These are phyloP conservation scores for Cacatua alba DNA, from an alignment of 2,113 vertebrate species.

Conservation along the genomic window DNA sequence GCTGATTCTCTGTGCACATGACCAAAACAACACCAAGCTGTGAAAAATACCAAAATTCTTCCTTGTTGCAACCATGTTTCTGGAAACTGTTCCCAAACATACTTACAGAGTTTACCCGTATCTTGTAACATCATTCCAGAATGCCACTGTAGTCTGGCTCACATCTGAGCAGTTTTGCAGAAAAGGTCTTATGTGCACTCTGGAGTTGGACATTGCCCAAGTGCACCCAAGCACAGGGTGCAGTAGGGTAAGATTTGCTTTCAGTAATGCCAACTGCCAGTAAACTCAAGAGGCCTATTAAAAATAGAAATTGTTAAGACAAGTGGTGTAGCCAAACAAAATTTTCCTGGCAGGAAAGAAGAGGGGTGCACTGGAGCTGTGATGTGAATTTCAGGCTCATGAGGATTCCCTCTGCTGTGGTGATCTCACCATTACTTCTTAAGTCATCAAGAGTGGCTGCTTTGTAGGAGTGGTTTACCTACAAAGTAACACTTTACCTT, in stretches of 20 bases:
- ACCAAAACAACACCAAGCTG: background rate
- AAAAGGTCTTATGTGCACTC: background rate
- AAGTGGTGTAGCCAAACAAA: background rate
- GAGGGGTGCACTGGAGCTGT: background rate
- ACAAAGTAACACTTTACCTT: background rate
- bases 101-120: background rate
- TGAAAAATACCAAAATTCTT: background rate
- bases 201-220: background rate
- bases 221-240: background rate
- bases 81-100: background rate
- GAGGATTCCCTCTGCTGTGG: background rate
- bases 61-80: background rate
- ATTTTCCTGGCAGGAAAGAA: constrained; percentile 16
- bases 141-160: background rate
- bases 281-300: background rate
- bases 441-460: background rate
- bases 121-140: background rate
- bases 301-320: constrained; percentile 38
- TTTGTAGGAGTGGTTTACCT: background rate
- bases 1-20: background rate
- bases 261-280: background rate
- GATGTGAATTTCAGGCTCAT: background rate
- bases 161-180: background rate
- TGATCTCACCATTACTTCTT: background rate
- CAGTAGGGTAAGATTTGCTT: background rate